Conservation (phyloP, 2,113 vertebrate species). For the Gavia stellata region DNA sequence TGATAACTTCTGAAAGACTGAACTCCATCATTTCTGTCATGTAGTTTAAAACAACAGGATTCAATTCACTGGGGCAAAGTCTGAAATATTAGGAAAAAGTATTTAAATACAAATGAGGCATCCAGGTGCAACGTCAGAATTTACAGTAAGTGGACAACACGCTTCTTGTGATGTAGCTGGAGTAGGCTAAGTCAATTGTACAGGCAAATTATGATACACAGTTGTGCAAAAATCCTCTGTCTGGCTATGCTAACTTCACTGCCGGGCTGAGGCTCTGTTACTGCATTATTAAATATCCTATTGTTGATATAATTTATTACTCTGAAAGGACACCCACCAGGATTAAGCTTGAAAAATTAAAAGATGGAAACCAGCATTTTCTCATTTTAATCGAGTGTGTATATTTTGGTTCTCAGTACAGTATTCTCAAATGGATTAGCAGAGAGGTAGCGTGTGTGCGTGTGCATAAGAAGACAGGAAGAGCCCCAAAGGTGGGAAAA, state of each 20-base stretch:
- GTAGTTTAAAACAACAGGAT: conserved; percentile 73
- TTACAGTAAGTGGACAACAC: neutral
- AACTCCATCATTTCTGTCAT: conserved; percentile 75
- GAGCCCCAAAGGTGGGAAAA: neutral
- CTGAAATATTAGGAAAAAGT: conserved; percentile 57
- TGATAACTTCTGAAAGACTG: conserved; percentile 73
- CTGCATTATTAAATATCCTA: neutral
- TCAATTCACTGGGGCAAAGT: conserved; percentile 72
- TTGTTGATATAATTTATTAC: conserved; percentile 7
- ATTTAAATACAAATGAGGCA: neutral
- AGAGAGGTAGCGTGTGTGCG: neutral
- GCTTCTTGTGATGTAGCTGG: neutral
- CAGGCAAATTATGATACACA: neutral
- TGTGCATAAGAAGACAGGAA: neutral
- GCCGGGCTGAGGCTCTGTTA: neutral
- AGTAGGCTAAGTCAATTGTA: neutral
- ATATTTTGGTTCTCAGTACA: neutral
- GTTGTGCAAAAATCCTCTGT: neutral
- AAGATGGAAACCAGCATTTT: neutral
- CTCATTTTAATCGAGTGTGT: neutral
- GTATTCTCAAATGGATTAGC: neutral
- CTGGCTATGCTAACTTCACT: neutral
- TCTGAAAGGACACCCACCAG: neutral
- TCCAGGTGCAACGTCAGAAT: neutral
- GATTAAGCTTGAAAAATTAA: neutral